Percentiles rank a stretch among this genome's conserved stretches.
phyloP scores from a whole-genome alignment of 2,888 invertebrate genomes.

The Diaprepes abbreviatus region DNA sequence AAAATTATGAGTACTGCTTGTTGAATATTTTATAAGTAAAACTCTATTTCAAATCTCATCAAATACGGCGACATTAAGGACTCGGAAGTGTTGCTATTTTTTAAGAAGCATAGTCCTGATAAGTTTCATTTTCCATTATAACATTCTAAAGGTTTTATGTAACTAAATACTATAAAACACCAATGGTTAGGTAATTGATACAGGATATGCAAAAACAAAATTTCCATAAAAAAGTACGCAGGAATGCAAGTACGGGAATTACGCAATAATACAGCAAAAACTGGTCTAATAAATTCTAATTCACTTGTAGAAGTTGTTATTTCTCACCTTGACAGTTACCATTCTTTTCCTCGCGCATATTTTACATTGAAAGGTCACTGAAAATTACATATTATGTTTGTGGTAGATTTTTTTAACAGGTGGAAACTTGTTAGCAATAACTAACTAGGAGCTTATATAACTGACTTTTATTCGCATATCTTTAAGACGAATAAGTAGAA shows the following conservation, averaged over 20 bases:
- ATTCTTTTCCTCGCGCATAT: slow-evolving; percentile 35
- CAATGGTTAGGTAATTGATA: neutral
- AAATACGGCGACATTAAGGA: no score
- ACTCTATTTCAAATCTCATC: no score
- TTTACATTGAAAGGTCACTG: slow-evolving; percentile 33
- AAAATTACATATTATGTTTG: slow-evolving; percentile 4
- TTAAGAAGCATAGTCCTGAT: no score
- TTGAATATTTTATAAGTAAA: no score
- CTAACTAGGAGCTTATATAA: no score
- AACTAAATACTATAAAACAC: no score
- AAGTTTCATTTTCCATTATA: no score
- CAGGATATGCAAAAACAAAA: slow-evolving; percentile 8
- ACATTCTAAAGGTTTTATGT: no score
- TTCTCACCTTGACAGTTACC: slow-evolving; percentile 37
- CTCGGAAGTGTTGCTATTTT: no score
- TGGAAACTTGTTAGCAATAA: slow-evolving; percentile 14
- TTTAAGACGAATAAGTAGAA: no score
- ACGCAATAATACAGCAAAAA: slow-evolving; percentile 17
- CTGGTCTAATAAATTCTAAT: slow-evolving; percentile 30
- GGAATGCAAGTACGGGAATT: slow-evolving; percentile 6
- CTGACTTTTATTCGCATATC: no score
- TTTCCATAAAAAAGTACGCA: neutral
- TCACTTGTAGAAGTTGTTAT: slow-evolving; percentile 30
- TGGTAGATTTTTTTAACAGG: slow-evolving; percentile 20
- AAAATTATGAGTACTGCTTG: no score